Percentiles rank a stretch among this genome's conserved stretches.
These are phyloP conservation scores for Dilophus febrilis DNA, from an alignment of 2,888 invertebrate genomes.

Conservation along the genomic window DNA sequence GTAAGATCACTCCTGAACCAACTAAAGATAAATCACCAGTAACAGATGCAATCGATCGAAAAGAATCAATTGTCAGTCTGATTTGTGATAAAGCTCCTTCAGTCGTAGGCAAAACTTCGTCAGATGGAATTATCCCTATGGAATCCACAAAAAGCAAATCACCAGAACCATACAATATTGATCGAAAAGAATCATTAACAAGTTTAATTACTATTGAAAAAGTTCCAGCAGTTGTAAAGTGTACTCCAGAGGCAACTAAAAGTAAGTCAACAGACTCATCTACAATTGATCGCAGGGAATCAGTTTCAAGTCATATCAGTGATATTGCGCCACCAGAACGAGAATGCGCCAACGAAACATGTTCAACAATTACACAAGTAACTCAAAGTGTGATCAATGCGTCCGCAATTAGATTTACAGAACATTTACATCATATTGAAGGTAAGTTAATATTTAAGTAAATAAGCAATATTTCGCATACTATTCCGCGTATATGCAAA, in stretches of 20 bases:
- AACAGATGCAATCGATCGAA: background rate
- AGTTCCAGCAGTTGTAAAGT: constrained; percentile 5
- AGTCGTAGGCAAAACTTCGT: background rate
- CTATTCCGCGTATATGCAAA: no score
- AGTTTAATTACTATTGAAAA: background rate
- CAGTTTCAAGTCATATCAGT: constrained; percentile 6
- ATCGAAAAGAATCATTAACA: constrained; percentile 7
- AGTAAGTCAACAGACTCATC: constrained; percentile 5
- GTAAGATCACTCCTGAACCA: background rate
- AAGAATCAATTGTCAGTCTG: background rate
- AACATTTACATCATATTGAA: no score
- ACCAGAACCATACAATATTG: no score
- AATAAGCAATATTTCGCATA: no score
- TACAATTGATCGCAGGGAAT: constrained; percentile 4
- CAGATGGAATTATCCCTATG: background rate
- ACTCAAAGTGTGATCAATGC: no score
- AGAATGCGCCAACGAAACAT: background rate
- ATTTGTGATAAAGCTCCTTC: no score
- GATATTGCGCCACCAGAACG: background rate
- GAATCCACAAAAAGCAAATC: background rate
- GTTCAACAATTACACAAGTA: background rate
- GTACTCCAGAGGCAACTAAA: constrained; percentile 10
- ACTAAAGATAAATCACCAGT: background rate
- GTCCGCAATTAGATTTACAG: no score
- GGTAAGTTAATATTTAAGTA: no score